phyloP scores from a whole-genome alignment of 2,113 vertebrate species.

The Chamaea fasciata region DNA sequence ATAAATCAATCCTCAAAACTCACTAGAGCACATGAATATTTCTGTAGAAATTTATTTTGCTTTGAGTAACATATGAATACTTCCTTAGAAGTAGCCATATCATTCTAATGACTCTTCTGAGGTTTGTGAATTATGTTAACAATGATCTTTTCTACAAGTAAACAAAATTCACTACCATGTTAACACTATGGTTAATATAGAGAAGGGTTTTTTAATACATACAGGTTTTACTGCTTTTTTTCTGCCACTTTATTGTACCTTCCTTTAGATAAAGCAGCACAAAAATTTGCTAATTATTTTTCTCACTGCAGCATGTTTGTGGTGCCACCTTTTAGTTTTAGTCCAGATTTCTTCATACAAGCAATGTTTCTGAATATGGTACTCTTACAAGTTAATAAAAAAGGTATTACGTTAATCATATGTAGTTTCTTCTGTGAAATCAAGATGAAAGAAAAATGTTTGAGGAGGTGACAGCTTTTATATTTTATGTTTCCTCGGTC shows the following conservation, averaged over 20 bases:
- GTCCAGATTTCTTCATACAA: neutral
- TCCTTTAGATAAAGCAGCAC: neutral
- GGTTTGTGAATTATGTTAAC: neutral
- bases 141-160: neutral
- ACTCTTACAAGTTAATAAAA: conserved; percentile 4
- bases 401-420: conserved; percentile 9
- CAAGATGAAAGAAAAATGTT: neutral
- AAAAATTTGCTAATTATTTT: conserved; percentile 31
- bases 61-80: neutral
- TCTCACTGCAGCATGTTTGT: neutral
- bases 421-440: neutral
- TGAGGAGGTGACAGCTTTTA: neutral
- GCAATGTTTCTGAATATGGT: neutral
- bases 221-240: neutral
- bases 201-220: neutral
- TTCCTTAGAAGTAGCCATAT: neutral
- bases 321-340: neutral
- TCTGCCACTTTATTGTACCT: neutral
- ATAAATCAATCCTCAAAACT: neutral
- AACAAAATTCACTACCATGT: conserved; percentile 15
- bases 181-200: neutral
- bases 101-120: neutral
- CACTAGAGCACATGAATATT: neutral
- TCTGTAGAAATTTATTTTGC: neutral
- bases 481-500: neutral